Percentiles rank a stretch among this genome's conserved stretches.
Conservation (phyloP, 2,797 vertebrate genomes). For the Rhinogobio ventralis region DNA sequence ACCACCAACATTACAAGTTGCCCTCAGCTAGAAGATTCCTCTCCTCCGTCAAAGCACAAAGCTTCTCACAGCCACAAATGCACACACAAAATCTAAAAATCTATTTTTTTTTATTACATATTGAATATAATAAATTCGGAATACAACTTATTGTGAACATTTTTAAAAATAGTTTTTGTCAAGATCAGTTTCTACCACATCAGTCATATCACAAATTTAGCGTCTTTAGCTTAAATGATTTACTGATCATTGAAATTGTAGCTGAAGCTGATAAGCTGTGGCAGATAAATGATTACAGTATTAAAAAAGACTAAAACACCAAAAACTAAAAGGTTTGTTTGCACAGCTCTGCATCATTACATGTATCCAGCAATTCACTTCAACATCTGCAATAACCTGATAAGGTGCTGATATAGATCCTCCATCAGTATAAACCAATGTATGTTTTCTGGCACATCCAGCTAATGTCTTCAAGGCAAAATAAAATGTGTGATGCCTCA, state of each 20-base stretch:
- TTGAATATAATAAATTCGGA: too few species aligned
- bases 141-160: not conserved
- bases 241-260: not conserved
- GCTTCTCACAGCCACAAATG: slow-evolving; percentile 34
- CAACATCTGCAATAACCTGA: not conserved
- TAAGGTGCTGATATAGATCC: not conserved
- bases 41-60: slow-evolving; percentile 67
- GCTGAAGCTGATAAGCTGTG: not conserved
- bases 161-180: not conserved
- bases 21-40: slow-evolving; percentile 63
- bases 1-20: slow-evolving; percentile 77
- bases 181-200: not conserved
- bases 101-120: not conserved
- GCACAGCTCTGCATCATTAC: not conserved
- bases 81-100: not conserved
- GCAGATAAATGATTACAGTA: not conserved
- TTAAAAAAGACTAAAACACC: not conserved
- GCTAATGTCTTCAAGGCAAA: not conserved
- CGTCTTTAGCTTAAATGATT: not conserved
- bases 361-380: not conserved
- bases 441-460: not conserved
- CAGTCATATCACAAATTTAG: not conserved
- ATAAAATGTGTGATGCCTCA: not conserved
- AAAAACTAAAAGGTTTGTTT: not conserved
- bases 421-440: not conserved